Conservation (phyloP, 2,113 vertebrate species). For the Naja naja region DNA sequence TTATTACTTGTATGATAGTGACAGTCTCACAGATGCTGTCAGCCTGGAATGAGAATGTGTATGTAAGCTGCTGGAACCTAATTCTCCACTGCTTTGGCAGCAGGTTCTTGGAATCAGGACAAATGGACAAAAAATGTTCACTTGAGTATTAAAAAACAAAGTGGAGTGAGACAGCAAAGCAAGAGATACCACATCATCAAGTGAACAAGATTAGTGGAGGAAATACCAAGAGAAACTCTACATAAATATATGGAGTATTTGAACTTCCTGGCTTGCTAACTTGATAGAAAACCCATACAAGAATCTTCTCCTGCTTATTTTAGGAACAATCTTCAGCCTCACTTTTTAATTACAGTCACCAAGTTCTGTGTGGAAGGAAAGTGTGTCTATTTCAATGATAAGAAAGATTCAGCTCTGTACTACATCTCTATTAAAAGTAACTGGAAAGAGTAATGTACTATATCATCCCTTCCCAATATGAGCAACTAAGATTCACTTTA, state of each 20-base stretch:
- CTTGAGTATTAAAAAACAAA: not conserved
- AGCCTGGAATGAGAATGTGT: not conserved
- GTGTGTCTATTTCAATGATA: not conserved
- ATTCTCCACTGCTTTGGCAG: not conserved
- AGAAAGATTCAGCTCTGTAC: not conserved
- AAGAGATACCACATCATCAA: too few species aligned
- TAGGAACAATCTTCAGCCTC: not conserved
- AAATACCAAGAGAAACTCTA: not conserved
- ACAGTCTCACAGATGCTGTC: not conserved
- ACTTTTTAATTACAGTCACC: not conserved
- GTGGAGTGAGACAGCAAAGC: not conserved
- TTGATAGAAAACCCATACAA: not conserved
- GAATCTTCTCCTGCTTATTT: not conserved
- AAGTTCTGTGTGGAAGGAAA: not conserved
- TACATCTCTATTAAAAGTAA: not conserved
- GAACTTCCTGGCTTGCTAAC: not conserved
- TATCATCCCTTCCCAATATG: not conserved
- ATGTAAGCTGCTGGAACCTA: not conserved
- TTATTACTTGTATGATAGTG: not conserved
- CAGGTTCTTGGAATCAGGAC: not conserved
- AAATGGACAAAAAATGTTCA: not conserved
- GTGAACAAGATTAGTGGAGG: not conserved
- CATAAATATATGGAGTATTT: not conserved
- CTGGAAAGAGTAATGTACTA: not conserved
- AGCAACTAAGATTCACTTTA: not conserved